These are phyloP conservation scores for Perithous albicinctus DNA, from an alignment of 2,888 invertebrate species.

Conservation along the genomic window DNA sequence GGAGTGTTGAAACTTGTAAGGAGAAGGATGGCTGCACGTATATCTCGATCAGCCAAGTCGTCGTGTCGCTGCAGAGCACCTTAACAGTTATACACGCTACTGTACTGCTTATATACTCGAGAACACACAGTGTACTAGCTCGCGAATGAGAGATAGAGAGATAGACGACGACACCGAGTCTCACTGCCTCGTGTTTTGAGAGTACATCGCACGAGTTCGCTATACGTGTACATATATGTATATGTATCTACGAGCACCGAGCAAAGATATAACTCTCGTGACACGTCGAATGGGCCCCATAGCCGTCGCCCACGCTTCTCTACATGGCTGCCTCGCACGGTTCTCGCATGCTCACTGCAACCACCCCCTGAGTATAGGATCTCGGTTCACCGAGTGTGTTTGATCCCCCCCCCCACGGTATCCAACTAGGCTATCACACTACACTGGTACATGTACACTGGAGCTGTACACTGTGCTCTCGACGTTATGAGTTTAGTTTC, in stretches of 20 bases:
- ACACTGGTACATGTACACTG: neutral
- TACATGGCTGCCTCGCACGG: neutral
- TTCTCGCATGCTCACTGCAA: constrained; percentile 23
- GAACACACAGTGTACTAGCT: constrained; percentile 15
- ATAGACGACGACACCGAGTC: constrained; percentile 48
- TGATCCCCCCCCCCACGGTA: constrained; percentile 44
- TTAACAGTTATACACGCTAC: constrained; percentile 43
- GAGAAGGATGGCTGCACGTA: constrained; percentile 50
- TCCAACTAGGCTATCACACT: neutral
- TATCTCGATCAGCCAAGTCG: constrained; percentile 59
- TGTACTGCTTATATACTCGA: constrained; percentile 16
- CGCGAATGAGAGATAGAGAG: constrained; percentile 52
- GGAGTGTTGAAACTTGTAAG: constrained; percentile 54
- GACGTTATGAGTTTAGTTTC: constrained; percentile 66
- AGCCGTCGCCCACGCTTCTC: constrained; percentile 27
- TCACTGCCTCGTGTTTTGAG: neutral
- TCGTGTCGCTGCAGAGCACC: constrained; percentile 37
- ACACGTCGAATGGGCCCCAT: constrained; percentile 53
- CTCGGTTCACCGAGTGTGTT: constrained; percentile 27
- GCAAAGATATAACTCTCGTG: constrained; percentile 59
- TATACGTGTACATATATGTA: neutral
- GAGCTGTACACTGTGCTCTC: neutral
- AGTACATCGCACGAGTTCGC: constrained; percentile 2
- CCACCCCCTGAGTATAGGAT: constrained; percentile 16
- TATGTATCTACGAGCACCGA: neutral